A percentile compares a stretch with the other conserved stretches of the same genome.
These are phyloP conservation scores for Protobothrops mucrosquamatus DNA, from an alignment of 2,113 vertebrate species.

Conservation along the genomic window DNA sequence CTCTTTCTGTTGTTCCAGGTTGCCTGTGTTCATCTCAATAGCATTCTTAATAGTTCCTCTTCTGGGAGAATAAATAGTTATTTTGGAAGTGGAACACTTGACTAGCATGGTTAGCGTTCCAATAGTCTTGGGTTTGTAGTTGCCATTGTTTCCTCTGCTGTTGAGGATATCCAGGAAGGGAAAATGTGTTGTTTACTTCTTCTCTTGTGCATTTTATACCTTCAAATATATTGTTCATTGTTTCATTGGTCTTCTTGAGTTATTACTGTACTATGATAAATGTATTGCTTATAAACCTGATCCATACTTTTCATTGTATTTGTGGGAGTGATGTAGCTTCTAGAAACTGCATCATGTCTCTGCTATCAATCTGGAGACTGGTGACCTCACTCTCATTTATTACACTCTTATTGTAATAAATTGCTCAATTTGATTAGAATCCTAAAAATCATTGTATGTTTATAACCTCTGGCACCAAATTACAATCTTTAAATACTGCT, in stretches of 20 bases:
- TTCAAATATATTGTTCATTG: neutral
- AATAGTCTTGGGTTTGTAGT: neutral
- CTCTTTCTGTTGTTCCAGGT: neutral
- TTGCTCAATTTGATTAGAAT: neutral
- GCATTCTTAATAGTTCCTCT: neutral
- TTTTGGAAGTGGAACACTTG: neutral
- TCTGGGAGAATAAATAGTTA: neutral
- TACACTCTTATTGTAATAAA: neutral
- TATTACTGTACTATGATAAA: neutral
- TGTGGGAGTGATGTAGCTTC: neutral
- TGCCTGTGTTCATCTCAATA: neutral
- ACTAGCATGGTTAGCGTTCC: neutral
- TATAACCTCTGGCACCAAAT: neutral
- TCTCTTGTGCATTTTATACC: neutral
- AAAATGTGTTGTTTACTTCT: neutral
- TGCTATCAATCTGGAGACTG: neutral
- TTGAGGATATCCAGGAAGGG: neutral
- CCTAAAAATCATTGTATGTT: neutral
- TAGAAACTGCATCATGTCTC: neutral
- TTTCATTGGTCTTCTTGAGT: neutral
- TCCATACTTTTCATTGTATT: neutral
- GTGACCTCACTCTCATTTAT: neutral
- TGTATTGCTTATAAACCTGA: neutral
- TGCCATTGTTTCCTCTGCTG: neutral
- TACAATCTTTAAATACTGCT: neutral